Evolutionary conservation across 2,797 vertebrate species (phyloP).

Genomic region (Cheirogaleus major): DNA sequence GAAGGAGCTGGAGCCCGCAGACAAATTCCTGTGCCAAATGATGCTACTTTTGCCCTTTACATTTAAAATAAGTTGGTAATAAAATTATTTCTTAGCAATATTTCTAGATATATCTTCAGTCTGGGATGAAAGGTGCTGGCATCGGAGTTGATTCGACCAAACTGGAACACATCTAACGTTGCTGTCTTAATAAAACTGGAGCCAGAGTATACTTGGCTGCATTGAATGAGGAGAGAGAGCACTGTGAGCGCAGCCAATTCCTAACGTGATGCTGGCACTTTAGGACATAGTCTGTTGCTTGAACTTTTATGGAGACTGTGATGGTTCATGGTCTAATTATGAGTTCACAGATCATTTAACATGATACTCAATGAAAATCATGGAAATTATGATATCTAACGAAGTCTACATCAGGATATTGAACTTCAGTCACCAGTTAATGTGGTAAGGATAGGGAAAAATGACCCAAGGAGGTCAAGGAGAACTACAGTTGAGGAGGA

Average conservation of each 20-base stretch:
- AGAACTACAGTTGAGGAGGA: not conserved
- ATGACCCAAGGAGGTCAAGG: not conserved
- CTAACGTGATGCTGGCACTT: no score
- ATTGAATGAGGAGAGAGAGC: not conserved
- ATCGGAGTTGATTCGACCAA: not conserved
- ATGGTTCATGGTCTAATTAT: not conserved
- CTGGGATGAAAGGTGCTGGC: not conserved
- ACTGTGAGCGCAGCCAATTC: not conserved
- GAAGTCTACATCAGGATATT: not conserved
- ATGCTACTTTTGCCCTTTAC: not conserved
- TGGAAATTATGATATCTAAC: not conserved
- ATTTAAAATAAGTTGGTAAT: not conserved
- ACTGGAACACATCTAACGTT: not conserved
- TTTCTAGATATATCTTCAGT: not conserved
- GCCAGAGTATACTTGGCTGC: not conserved
- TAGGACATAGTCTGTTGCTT: not conserved
- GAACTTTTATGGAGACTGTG: not conserved
- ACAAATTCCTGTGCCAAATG: not conserved
- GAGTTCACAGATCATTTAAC: not conserved
- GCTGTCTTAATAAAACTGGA: not conserved
- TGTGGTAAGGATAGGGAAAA: not conserved
- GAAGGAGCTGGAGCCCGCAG: not conserved
- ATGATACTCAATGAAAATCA: not conserved
- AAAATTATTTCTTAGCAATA: not conserved
- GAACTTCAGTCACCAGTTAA: not conserved